These are phyloP conservation scores for Brachylomia viminalis DNA, from an alignment of 2,888 invertebrate species.

Conservation along the genomic window DNA sequence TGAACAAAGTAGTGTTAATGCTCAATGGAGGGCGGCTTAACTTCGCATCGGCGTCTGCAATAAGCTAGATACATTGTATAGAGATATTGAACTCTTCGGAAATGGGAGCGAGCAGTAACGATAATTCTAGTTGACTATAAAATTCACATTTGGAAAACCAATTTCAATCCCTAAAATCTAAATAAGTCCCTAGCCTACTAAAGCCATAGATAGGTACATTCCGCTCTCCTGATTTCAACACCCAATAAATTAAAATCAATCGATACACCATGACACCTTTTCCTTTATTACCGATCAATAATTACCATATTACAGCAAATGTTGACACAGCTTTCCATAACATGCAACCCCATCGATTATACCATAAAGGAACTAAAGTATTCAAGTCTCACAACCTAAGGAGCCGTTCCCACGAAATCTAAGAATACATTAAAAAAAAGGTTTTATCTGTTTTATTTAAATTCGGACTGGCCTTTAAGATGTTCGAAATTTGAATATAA, in stretches of 20 bases:
- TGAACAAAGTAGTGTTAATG: not conserved
- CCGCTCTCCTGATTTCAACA: slow-evolving; percentile 45
- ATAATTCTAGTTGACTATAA: not conserved
- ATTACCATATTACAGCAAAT: slow-evolving; percentile 86
- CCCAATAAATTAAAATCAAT: slow-evolving; percentile 69
- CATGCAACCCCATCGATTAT: slow-evolving; percentile 86
- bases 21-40: not conserved
- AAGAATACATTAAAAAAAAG: slow-evolving; percentile 86
- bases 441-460: slow-evolving; percentile 79
- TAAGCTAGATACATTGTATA: no score
- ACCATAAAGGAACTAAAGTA: slow-evolving; percentile 83
- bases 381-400: slow-evolving; percentile 72
- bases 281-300: slow-evolving; percentile 66
- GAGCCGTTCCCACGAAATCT: slow-evolving; percentile 76
- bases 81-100: not conserved
- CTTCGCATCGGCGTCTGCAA: no score
- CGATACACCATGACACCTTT: slow-evolving; percentile 72
- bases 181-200: not conserved
- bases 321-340: slow-evolving; percentile 89
- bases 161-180: not conserved
- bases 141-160: not conserved
- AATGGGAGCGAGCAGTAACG: not conserved
- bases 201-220: not conserved
- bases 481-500: slow-evolving; percentile 86
- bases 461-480: slow-evolving; percentile 82